Base-by-base conservation (phyloP, 2,797 vertebrate genomes). In the Acanthornis magna region DNA sequence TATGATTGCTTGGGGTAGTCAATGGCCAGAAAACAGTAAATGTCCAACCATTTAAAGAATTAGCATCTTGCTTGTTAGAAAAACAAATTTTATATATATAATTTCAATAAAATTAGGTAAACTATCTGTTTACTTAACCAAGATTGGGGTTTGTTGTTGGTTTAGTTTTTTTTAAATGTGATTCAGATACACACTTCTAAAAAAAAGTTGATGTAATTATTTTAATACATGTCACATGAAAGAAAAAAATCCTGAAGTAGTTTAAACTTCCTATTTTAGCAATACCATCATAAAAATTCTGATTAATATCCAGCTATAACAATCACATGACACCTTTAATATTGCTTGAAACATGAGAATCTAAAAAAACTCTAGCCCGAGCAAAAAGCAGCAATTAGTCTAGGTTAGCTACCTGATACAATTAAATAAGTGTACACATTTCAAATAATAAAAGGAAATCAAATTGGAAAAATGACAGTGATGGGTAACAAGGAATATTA, bases 1-100 rank as follows among this genome's bases (percentile, higher is more conserved):
- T 98, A 98, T 98, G 98, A 99, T 99, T 99, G 99, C 98, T 98
- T 96, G 96, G 98, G 98, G 98, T 98, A 98, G 98, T 98, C 98
- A 98, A 98, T 98, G 98, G 98, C 98, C 98, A 98, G 98, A 98
- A 98, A 98, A 98, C 89, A 97, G 97, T 96, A 97, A 97, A 97
- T 97, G 97, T 97, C 97, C 97, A 96, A 97, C 97, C 97, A 97
- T 98, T 98, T 98, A 98, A 97, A 97, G 97, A 97, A 98, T 98
- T 98, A 98, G 97, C 96, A 97, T 97, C 97, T 97, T 97, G 93
- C 94, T 96, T 96, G 87, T 95, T 96, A 96, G 86, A 70, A 97
- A 95, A 91, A 97, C 91, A 89, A 85, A 95, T 76, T 96, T 85
- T 82, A 97, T 95, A 89, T 89, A 98, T 96, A 97, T 32, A 98